Conservation (phyloP, 2,113 vertebrate species). For the Coreoperca whiteheadi region DNA sequence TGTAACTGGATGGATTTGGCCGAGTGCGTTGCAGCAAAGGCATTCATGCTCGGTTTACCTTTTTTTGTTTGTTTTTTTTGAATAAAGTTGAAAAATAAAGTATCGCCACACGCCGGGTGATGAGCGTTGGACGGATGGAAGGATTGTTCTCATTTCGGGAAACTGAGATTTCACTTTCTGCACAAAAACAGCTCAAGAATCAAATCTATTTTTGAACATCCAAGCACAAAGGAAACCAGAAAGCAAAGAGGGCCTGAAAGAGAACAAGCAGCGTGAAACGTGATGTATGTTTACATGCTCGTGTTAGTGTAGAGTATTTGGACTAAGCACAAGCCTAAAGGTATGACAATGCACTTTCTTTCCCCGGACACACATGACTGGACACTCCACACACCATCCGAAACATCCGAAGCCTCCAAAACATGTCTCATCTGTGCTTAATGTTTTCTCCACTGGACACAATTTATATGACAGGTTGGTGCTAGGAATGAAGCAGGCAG, state of each 20-base stretch:
- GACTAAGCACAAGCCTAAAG: neutral
- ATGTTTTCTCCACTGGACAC: neutral
- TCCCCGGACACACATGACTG: neutral
- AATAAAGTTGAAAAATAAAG: neutral
- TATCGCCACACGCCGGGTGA: too few relatives aligned
- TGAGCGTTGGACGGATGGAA: neutral
- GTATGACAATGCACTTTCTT: neutral
- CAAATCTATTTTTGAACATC: slow-evolving; percentile 1
- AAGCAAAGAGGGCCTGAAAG: neutral
- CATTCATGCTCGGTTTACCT: neutral
- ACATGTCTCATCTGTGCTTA: neutral
- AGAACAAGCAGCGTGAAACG: neutral
- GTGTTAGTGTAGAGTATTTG: neutral
- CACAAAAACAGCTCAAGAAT: neutral
- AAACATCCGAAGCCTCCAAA: neutral
- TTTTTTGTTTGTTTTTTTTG: too few relatives aligned
- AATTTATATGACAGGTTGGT: neutral
- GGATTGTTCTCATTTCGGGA: neutral
- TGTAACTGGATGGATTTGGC: slow-evolving; percentile 16
- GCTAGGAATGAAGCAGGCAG: neutral
- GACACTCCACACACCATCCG: neutral
- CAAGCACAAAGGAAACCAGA: neutral
- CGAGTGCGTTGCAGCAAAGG: neutral
- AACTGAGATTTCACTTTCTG: neutral
- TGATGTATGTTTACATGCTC: neutral